Evolutionary conservation across 2,113 vertebrate genomes (phyloP).

Genomic region (Colinus virginianus): DNA sequence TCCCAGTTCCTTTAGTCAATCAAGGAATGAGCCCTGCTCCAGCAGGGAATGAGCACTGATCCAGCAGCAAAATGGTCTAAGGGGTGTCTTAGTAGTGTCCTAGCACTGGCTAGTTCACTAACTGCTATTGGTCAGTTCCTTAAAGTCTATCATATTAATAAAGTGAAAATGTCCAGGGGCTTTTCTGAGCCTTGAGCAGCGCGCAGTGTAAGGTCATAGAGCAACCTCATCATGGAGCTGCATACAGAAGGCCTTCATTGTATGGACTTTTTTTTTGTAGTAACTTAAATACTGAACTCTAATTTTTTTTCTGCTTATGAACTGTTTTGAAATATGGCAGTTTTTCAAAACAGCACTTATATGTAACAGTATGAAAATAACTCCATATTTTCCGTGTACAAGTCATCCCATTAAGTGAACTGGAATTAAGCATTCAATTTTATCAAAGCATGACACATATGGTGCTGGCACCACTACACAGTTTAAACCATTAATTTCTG

Average conservation of each 20-base stretch:
- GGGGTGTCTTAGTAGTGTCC: background rate
- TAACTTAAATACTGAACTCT: background rate
- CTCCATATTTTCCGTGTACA: background rate
- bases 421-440: background rate
- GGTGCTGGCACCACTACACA: background rate
- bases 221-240: background rate
- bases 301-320: background rate
- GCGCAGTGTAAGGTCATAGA: background rate
- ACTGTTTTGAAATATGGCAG: background rate
- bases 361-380: background rate
- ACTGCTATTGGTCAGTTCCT: background rate
- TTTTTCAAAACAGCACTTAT: background rate
- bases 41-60: background rate
- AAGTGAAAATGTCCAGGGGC: background rate
- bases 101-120: background rate
- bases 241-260: fast-evolving
- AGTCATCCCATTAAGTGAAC: background rate
- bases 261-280: background rate
- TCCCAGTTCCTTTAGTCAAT: too few relatives aligned
- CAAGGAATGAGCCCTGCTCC: too few relatives aligned
- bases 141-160: background rate
- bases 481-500: background rate
- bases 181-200: background rate
- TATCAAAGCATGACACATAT: background rate
- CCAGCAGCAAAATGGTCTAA: background rate